Conservation (phyloP, 2,888 invertebrate genomes). For the Drosophila aldrichi region DNA sequence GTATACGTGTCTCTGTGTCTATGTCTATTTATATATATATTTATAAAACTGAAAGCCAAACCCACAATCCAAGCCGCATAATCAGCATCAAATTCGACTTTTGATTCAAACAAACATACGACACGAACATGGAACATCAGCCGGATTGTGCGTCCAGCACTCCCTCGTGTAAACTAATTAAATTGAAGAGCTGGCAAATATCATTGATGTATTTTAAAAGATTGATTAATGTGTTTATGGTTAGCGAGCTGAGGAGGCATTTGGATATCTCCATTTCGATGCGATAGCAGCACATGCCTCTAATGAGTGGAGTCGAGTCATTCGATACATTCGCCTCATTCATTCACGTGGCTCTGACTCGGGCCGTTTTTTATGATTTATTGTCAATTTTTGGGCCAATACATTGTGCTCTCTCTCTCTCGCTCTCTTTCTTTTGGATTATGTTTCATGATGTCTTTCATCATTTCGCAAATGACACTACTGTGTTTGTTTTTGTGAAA, state of each 20-base stretch:
- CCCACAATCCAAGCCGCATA: not conserved
- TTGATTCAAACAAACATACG: conserved; percentile 1
- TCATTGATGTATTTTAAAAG: conserved; percentile 39
- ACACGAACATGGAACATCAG: conserved; percentile 14
- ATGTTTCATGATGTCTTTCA: conserved; percentile 23
- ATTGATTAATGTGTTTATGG: conserved; percentile 52
- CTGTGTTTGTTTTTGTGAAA: conserved; percentile 1
- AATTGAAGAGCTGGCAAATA: conserved; percentile 25
- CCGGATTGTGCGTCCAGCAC: conserved; percentile 25
- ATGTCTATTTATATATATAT: not conserved
- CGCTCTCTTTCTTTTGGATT: conserved; percentile 18
- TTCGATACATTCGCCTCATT: conserved; percentile 4
- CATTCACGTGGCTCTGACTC: not conserved
- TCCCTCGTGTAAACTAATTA: conserved; percentile 57
- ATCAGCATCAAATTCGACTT: conserved; percentile 21
- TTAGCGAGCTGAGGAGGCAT: conserved; percentile 3
- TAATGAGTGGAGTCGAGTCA: conserved; percentile 32
- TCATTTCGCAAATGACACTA: conserved; percentile 20
- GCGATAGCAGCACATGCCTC: conserved; percentile 10
- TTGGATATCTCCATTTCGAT: conserved; percentile 12
- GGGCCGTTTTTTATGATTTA: conserved; percentile 19
- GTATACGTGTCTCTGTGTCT: not conserved
- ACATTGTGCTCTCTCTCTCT: not conserved
- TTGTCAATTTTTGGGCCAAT: conserved; percentile 23
- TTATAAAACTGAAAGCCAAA: conserved; percentile 12